phyloP scores from a whole-genome alignment of 2,797 vertebrate species.

The Gadopsis marmoratus region DNA sequence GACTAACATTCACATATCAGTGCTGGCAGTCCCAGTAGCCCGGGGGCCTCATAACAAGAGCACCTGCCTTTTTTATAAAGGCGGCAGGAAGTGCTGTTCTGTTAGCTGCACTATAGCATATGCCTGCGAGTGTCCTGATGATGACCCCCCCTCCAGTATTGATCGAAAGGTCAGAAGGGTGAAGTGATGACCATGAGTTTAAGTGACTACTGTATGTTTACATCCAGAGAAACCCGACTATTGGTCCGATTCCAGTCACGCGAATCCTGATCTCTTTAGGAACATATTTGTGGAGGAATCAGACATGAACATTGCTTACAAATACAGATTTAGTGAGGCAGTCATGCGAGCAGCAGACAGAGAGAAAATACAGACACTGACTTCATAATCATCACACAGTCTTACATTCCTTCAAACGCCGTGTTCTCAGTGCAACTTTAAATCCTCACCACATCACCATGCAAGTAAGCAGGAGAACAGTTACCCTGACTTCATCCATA shows the following conservation, averaged over 20 bases:
- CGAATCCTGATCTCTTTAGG: neutral
- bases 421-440: constrained; percentile 16
- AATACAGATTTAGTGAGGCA: constrained; percentile 2
- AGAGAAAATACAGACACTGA: constrained; percentile 33
- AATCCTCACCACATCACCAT: constrained; percentile 38
- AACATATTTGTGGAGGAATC: neutral
- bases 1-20: constrained; percentile 58
- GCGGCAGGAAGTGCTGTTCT: constrained; percentile 47
- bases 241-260: neutral
- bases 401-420: constrained; percentile 41
- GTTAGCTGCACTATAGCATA: constrained; percentile 13
- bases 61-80: constrained; percentile 57
- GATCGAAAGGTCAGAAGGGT: constrained; percentile 42
- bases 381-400: constrained; percentile 41
- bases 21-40: constrained; percentile 24
- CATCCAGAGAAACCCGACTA: constrained; percentile 11
- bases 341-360: neutral
- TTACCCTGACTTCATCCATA: constrained; percentile 58
- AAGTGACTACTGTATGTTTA: neutral
- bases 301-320: neutral
- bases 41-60: constrained; percentile 31
- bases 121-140: constrained; percentile 21
- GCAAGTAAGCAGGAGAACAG: constrained; percentile 41
- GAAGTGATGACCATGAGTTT: constrained; percentile 1
- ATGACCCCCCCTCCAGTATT: constrained; percentile 36